Evolutionary conservation across 2,113 vertebrate species (phyloP).

Genomic region (Hipposideros armiger): DNA sequence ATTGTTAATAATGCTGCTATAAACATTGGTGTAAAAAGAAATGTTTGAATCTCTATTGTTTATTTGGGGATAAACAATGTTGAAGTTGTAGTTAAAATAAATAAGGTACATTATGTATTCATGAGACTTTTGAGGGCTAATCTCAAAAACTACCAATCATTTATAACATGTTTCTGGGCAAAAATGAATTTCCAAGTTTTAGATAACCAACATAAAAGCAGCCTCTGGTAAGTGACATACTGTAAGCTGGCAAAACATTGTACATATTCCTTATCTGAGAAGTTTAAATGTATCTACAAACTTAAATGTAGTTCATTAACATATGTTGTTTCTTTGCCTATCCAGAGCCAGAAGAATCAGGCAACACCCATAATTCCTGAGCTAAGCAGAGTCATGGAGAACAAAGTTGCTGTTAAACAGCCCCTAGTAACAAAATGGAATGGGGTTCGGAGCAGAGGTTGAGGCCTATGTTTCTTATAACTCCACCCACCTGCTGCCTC

Average conservation of each 20-base stretch:
- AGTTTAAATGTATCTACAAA: background rate
- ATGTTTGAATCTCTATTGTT: background rate
- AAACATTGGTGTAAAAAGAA: background rate
- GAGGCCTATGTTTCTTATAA: background rate
- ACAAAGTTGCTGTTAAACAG: background rate
- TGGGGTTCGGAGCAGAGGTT: background rate
- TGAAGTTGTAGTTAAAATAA: slow-evolving; percentile 13
- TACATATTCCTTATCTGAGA: background rate
- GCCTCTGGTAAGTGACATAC: background rate
- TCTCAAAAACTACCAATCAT: background rate
- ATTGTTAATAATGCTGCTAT: background rate
- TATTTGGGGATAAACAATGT: slow-evolving; percentile 2
- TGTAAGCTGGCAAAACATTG: background rate
- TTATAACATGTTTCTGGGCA: background rate
- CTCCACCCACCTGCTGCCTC: background rate
- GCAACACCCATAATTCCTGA: background rate
- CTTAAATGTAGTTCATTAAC: background rate
- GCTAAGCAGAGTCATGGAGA: background rate
- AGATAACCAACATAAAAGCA: background rate
- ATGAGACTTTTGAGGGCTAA: background rate
- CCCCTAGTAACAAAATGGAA: background rate
- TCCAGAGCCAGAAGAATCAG: background rate
- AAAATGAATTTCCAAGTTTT: slow-evolving; percentile 29
- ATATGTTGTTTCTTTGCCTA: background rate
- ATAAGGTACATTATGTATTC: background rate